A percentile compares a stretch with the other conserved stretches of the same genome.
These are phyloP conservation scores for Danio aesculapii DNA, from an alignment of 2,797 vertebrate species.

Conservation along the genomic window DNA sequence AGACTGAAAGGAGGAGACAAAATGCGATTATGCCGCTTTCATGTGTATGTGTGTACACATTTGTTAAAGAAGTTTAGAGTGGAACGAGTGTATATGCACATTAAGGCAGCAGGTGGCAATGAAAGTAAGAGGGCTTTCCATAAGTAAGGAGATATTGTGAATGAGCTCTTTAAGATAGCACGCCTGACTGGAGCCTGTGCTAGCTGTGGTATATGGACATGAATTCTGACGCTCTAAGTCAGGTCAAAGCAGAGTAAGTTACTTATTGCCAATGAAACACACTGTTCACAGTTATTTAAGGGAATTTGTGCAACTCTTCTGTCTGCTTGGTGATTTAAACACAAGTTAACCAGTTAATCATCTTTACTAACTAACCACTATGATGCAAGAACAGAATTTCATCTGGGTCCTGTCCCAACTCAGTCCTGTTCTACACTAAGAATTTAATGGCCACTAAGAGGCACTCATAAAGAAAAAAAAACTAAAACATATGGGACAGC, in stretches of 20 bases:
- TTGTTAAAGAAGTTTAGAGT: conserved; percentile 6
- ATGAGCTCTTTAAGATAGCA: conserved; percentile 5
- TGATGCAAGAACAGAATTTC: neutral
- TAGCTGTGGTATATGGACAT: conserved; percentile 10
- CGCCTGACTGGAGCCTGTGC: neutral
- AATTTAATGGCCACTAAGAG: neutral
- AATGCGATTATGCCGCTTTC: conserved; percentile 20
- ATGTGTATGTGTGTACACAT: neutral
- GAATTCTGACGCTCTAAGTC: neutral
- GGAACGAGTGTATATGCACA: neutral
- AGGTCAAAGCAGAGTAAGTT: neutral
- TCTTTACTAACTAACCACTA: neutral
- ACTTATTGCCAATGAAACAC: neutral
- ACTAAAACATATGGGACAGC: neutral
- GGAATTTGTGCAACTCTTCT: neutral
- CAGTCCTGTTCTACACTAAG: neutral
- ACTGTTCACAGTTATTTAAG: neutral
- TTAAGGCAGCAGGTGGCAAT: conserved; percentile 6
- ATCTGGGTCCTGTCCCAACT: neutral
- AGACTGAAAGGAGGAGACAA: conserved; percentile 7
- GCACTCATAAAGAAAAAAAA: neutral
- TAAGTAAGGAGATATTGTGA: conserved; percentile 17
- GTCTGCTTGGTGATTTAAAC: neutral
- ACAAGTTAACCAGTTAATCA: conserved; percentile 1
- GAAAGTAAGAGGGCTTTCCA: neutral